Evolutionary conservation across 1,140 invertebrate genomes (phyloP).

Genomic region (Telenomus remus): DNA sequence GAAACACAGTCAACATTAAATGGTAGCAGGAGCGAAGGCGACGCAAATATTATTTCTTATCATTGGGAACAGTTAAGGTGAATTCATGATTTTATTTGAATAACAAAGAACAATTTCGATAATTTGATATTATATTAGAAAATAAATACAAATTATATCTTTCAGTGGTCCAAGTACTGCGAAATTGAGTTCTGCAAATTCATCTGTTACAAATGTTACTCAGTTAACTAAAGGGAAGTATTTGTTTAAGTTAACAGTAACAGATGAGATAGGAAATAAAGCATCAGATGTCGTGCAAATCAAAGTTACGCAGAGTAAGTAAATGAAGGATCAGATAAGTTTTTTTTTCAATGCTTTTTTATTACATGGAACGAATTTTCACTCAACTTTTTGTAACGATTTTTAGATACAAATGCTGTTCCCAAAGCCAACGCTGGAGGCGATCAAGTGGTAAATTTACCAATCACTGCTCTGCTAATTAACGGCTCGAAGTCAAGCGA

Average conservation of each 20-base stretch:
- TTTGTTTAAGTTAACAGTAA: conserved; percentile 87
- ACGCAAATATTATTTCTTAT: conserved; percentile 87
- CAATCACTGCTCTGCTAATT: conserved; percentile 84
- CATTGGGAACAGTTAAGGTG: conserved; percentile 86
- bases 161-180: conserved; percentile 78
- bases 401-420: conserved; percentile 90
- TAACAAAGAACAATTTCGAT: neutral
- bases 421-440: conserved; percentile 92
- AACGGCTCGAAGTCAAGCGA: conserved; percentile 92
- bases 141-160: conserved; percentile 22
- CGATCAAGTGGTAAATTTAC: conserved; percentile 85
- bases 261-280: conserved; percentile 88
- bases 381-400: conserved; percentile 13
- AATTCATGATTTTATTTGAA: conserved; percentile 12
- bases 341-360: too few relatives aligned
- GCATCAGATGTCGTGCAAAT: conserved; percentile 83
- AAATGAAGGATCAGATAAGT: neutral
- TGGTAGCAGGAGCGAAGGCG: conserved; percentile 88
- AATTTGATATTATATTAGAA: too few relatives aligned
- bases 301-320: conserved; percentile 93
- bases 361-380: neutral
- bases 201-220: conserved; percentile 84
- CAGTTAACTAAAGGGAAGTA: conserved; percentile 90
- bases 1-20: conserved; percentile 86
- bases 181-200: conserved; percentile 72